A percentile compares a stretch with the other conserved stretches of the same genome.
Conservation (phyloP, 2,888 invertebrate species). For the Drosophila rellima region DNA sequence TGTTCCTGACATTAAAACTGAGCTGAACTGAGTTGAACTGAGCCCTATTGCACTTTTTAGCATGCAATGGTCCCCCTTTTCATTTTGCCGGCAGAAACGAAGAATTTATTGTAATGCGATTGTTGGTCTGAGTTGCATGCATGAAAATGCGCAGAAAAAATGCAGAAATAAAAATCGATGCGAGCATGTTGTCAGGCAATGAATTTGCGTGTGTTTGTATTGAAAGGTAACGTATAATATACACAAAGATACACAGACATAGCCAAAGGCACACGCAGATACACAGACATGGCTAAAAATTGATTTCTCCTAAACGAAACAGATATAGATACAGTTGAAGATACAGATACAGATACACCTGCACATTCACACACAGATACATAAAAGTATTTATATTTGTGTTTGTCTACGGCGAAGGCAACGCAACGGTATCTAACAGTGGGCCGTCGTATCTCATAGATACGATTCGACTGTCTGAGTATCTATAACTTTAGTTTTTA, state of each 20-base stretch:
- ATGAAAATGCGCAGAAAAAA: constrained; percentile 25
- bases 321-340: constrained; percentile 27
- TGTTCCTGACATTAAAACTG: constrained; percentile 35
- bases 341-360: constrained; percentile 19
- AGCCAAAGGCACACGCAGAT: constrained; percentile 6
- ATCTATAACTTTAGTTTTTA: constrained; percentile 46
- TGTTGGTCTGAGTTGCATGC: constrained; percentile 65
- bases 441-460: constrained; percentile 64
- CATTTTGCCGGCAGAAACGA: constrained; percentile 36
- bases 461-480: constrained; percentile 47
- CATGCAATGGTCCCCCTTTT: constrained; percentile 43
- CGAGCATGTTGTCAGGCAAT: constrained; percentile 67
- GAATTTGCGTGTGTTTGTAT: constrained; percentile 9
- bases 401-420: constrained; percentile 12
- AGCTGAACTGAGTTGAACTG: not conserved
- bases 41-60: constrained; percentile 49
- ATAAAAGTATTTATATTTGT: constrained; percentile 5
- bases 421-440: constrained; percentile 40
- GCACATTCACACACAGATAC: constrained; percentile 28
- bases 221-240: constrained; percentile 51
- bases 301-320: constrained; percentile 66
- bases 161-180: constrained; percentile 66
- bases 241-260: constrained; percentile 30
- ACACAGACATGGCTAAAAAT: constrained; percentile 58
- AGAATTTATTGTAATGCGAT: constrained; percentile 78